Base-by-base conservation (phyloP, 2,113 vertebrate species). In the Anseranas semipalmata region DNA sequence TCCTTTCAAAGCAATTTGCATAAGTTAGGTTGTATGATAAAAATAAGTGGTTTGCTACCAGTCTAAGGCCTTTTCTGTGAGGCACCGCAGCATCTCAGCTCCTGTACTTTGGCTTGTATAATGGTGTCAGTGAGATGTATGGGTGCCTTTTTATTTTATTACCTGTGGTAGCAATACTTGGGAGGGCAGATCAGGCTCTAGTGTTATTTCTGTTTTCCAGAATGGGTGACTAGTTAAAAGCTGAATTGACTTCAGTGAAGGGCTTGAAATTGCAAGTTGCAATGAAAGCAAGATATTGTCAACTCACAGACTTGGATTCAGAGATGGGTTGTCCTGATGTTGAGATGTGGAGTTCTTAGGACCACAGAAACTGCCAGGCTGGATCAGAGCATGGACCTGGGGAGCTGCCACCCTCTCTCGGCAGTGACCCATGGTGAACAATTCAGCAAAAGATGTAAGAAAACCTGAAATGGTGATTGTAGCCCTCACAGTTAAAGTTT, bases 51-150 rank as follows among this genome's bases (percentile, higher is more conserved):
- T 33, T 78, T 92, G 25, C 32, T 76, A 20, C 21, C 25, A 33
- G 12, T 67, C 32, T 66, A 7, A 53, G 46, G n/a, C 10, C 12
- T 58, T 65, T 68, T 20, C 10, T 27, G 55, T 76, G 41, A n/a
- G n/a, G n/a, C n/a, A n/a, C 68, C 63, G 21, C 55, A 68, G 79
- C 41, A 41, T 25, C 55, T 59, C 41, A 20, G 68, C 60, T 81
- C 90, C 65, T 93, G 59, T 32, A 4, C 37, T 89, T 62, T 30
- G 45, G 45, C 52, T 50, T 55, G 11, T 43, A 3, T 66, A 48
- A 27, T n/a, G 76, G 12, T 86, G 50, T 35, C 50, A 59, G 32
- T 22, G 63, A 22, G 37, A 22, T 0, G 0, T 33, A 24, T 0
- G 2, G 19, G n/a, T 39, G 19, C 22, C 59, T 59, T 52, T 37